Percentiles rank a stretch among this genome's conserved stretches.
phyloP scores from a whole-genome alignment of 2,113 vertebrate species.

The Laterallus jamaicensis region DNA sequence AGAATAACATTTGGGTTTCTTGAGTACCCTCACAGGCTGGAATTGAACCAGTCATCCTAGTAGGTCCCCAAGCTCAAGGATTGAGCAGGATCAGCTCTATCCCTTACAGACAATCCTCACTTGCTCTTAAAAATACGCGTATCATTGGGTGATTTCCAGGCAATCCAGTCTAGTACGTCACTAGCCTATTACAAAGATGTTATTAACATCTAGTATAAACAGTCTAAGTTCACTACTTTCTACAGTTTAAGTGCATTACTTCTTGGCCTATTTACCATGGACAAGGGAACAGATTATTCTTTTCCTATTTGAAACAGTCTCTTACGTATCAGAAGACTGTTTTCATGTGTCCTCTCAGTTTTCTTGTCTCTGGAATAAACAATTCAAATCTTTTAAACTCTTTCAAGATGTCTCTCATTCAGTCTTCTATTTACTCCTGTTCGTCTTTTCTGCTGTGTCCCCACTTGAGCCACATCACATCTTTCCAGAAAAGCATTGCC shows the following conservation, averaged over 20 bases:
- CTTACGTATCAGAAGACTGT: neutral
- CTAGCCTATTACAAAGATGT: neutral
- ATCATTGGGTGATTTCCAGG: neutral
- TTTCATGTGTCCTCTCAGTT: conserved; percentile 4
- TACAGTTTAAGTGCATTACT: neutral
- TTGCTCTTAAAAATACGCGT: neutral
- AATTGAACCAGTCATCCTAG: neutral
- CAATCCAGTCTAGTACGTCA: neutral
- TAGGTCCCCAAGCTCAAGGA: neutral
- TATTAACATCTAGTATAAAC: conserved; percentile 34
- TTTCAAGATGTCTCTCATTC: neutral
- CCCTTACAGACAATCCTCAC: neutral
- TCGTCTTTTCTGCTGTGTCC: neutral
- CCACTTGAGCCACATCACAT: neutral
- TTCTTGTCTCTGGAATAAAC: conserved; percentile 31
- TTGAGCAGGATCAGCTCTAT: neutral
- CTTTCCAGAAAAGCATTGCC: neutral
- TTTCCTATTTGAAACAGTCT: neutral
- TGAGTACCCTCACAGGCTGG: neutral
- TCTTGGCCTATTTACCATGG: neutral
- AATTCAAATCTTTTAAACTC: neutral
- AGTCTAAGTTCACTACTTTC: neutral
- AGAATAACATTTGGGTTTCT: neutral
- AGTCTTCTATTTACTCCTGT: neutral
- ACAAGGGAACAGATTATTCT: conserved; percentile 4